Evolutionary conservation across 2,113 vertebrate species (phyloP).

Genomic region (Leptosomus discolor): DNA sequence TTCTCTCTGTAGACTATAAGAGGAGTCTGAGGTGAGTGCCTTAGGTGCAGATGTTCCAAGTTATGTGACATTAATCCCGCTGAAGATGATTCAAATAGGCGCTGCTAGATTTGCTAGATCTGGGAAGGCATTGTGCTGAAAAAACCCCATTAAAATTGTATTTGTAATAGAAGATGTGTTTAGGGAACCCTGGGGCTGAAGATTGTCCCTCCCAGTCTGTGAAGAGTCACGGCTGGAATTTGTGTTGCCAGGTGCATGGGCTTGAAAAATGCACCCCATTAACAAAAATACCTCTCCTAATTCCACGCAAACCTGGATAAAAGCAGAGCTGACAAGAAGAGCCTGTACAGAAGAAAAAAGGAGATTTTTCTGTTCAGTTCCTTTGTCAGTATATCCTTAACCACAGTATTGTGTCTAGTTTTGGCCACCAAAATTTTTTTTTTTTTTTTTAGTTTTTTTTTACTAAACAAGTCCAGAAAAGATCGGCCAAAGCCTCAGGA

Average conservation of each 20-base stretch:
- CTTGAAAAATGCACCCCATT: background rate
- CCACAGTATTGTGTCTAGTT: background rate
- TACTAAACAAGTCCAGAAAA: background rate
- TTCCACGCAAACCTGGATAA: background rate
- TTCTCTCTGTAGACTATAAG: background rate
- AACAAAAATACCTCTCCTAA: background rate
- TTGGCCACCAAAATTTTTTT: background rate
- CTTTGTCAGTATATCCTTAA: background rate
- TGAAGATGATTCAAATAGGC: background rate
- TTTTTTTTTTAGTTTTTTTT: background rate
- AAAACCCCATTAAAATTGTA: fast-evolving
- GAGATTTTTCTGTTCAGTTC: background rate
- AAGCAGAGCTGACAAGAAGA: background rate
- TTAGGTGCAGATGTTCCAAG: background rate
- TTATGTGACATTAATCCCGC: background rate
- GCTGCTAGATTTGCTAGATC: background rate
- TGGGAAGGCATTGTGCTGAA: background rate
- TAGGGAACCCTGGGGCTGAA: background rate
- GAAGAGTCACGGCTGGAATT: background rate
- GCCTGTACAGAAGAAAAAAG: background rate
- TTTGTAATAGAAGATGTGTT: background rate
- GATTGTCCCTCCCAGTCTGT: background rate
- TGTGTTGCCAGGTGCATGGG: background rate
- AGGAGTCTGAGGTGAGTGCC: background rate
- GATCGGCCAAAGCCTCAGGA: background rate